Conservation (phyloP, 2,888 invertebrate genomes). For the Cantharis rustica region DNA sequence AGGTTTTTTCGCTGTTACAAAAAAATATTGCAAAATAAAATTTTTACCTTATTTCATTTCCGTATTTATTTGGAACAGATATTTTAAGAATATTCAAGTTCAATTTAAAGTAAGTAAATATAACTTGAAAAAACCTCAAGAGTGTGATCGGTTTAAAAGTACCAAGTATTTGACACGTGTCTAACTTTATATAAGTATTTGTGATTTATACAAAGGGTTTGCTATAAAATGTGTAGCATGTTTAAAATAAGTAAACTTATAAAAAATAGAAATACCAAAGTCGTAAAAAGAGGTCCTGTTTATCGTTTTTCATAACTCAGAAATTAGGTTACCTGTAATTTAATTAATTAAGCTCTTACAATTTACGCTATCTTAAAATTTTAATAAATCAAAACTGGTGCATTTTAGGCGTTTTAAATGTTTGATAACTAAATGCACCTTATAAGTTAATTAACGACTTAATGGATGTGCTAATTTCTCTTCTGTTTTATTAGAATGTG, state of each 20-base stretch:
- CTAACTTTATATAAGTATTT: not conserved
- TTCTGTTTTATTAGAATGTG: not conserved
- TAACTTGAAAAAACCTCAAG: not conserved
- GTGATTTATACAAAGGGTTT: not conserved
- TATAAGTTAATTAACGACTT: no score
- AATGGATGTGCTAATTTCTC: not conserved
- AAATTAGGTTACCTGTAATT: no score
- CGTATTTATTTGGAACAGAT: not conserved
- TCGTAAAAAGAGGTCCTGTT: not conserved
- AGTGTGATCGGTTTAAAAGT: not conserved
- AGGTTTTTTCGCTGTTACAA: not conserved
- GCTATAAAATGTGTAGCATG: not conserved
- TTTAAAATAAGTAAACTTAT: not conserved
- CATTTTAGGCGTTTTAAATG: no score
- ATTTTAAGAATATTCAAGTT: not conserved
- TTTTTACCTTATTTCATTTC: not conserved
- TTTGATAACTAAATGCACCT: no score
- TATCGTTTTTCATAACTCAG: not conserved
- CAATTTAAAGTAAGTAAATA: not conserved
- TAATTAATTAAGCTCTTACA: no score
- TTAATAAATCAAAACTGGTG: no score
- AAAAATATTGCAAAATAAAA: not conserved
- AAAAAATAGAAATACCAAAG: not conserved
- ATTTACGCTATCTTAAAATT: no score
- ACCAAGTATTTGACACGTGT: not conserved